Evolutionary conservation across 35 echinoderm and acorn worm species (phyloP).

Genomic region (Acanthaster planci): DNA sequence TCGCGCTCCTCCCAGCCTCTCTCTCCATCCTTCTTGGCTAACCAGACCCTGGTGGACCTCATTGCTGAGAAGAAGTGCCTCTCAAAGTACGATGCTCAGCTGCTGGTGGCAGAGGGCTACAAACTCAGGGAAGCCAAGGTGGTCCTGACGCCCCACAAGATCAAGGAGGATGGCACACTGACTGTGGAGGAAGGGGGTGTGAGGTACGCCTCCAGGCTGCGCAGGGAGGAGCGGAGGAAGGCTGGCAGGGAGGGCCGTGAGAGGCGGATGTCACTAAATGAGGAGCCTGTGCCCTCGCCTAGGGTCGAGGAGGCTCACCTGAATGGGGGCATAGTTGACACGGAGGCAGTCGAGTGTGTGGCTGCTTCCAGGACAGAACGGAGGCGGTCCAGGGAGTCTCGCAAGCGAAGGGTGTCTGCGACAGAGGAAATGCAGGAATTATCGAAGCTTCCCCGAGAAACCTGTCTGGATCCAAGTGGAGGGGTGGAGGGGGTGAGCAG

Average conservation of each 20-base stretch:
- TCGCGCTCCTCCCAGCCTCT: slow-evolving; percentile 51
- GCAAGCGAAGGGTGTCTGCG: not conserved
- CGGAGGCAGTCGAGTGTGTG: not conserved
- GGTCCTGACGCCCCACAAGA: slow-evolving; percentile 64
- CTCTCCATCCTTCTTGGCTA: slow-evolving; percentile 59
- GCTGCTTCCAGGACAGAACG: not conserved
- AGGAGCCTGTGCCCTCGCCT: slow-evolving; percentile 11
- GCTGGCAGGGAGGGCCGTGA: not conserved
- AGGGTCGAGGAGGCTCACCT: slow-evolving; percentile 17
- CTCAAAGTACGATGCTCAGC: slow-evolving; percentile 76
- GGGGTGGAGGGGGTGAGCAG: not conserved
- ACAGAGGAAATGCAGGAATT: slow-evolving; percentile 5
- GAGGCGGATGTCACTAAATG: slow-evolving; percentile 9
- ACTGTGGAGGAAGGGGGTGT: slow-evolving; percentile 15
- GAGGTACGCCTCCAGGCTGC: slow-evolving; percentile 20
- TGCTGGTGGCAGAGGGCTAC: slow-evolving; percentile 83
- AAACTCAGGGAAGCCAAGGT: slow-evolving; percentile 69
- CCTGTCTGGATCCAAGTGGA: not conserved
- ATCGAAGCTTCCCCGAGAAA: slow-evolving; percentile 6
- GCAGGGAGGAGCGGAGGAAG: not conserved
- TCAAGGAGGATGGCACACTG: slow-evolving; percentile 30
- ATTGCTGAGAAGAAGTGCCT: slow-evolving; percentile 81
- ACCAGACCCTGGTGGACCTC: slow-evolving; percentile 72
- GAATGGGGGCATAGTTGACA: not conserved
- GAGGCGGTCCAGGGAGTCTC: not conserved